Evolutionary conservation across 2,888 invertebrate species (phyloP).

Genomic region (Cosmorhoe ocellata): DNA sequence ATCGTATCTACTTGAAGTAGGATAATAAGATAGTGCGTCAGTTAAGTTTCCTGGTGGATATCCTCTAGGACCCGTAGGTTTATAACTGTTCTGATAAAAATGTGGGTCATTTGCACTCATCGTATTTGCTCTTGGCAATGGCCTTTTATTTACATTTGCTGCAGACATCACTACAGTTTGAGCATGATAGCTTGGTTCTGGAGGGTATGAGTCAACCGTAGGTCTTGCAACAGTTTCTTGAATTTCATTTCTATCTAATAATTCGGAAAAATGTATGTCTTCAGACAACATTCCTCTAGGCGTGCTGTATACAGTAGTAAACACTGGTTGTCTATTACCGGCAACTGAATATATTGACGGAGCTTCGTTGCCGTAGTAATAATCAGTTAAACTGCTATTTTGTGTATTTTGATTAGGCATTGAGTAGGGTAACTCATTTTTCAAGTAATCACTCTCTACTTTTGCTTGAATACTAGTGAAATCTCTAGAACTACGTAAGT

Average conservation of each 20-base stretch:
- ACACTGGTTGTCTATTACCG: slow-evolving; percentile 87
- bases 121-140: slow-evolving; percentile 83
- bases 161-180: slow-evolving; percentile 78
- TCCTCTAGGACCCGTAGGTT: slow-evolving; percentile 84
- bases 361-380: slow-evolving; percentile 77
- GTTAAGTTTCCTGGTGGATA: slow-evolving; percentile 89
- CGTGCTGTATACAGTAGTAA: slow-evolving; percentile 89
- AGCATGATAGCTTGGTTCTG: slow-evolving; percentile 82
- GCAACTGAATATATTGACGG: slow-evolving; percentile 89
- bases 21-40: slow-evolving; percentile 91
- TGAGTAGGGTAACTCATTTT: slow-evolving; percentile 57
- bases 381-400: slow-evolving; percentile 66
- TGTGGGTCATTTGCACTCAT: slow-evolving; percentile 77
- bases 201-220: slow-evolving; percentile 73
- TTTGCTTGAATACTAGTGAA: slow-evolving; percentile 60
- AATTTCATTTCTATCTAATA: slow-evolving; percentile 84
- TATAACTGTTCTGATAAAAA: slow-evolving; percentile 85
- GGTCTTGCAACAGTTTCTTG: slow-evolving; percentile 59
- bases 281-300: slow-evolving; percentile 84
- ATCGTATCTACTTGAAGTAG: slow-evolving; percentile 86
- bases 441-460: slow-evolving; percentile 55
- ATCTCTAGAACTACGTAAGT: slow-evolving; percentile 57
- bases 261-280: slow-evolving; percentile 85
- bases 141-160: slow-evolving; percentile 66
- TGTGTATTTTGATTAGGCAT: slow-evolving; percentile 53